Evolutionary conservation across 2,888 invertebrate species (phyloP), one percentile per base, ranked within the genome.

Genomic region (Lasioglossum pauxillum): DNA sequence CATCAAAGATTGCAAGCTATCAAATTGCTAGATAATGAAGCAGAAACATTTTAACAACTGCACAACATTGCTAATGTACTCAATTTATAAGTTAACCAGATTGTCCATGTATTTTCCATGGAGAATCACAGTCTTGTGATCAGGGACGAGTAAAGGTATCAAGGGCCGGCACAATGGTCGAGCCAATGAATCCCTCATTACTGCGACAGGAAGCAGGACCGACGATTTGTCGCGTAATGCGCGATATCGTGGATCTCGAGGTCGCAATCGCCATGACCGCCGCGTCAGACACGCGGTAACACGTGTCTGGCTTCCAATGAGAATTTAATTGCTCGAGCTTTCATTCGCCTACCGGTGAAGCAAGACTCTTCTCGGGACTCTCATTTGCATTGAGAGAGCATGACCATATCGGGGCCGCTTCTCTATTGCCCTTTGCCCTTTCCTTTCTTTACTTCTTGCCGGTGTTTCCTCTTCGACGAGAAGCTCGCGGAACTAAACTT

Each of bases 201-300:
- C 81, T 38, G 38, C 38, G 81, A 84, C 77, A 75, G 77, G 75
- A 84, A 80, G 86, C 81, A 90, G 91, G 90, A 71, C 84, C 88
- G 83, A 86, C 93, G 92, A 93, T 94, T 94, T 94, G 93, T 93
- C 93, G 93, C 93, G 93, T 93, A 93, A 93, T 93, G 93, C 90
- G 92, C 93, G 93, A 93, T 94, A 94, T 94, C 94, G 91, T 87
- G 89, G 93, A 94, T 94, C 94, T 94, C 89, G 91, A 91, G 93
- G 91, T 92, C 91, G 91, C 88, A 88, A 92, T 91, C 90, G 89
- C 90, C 91, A 92, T 92, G 93, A 93, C 93, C 93, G 91, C 84
- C 90, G 92, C 91, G 93, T 94, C 93, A 91, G 92, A 94, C 91
- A 92, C 91, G 92, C 92, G 93, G 93, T 91, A 91, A 92, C 94